Evolutionary conservation across 2,888 invertebrate genomes (phyloP).

Genomic region (Strigamia maritima): DNA sequence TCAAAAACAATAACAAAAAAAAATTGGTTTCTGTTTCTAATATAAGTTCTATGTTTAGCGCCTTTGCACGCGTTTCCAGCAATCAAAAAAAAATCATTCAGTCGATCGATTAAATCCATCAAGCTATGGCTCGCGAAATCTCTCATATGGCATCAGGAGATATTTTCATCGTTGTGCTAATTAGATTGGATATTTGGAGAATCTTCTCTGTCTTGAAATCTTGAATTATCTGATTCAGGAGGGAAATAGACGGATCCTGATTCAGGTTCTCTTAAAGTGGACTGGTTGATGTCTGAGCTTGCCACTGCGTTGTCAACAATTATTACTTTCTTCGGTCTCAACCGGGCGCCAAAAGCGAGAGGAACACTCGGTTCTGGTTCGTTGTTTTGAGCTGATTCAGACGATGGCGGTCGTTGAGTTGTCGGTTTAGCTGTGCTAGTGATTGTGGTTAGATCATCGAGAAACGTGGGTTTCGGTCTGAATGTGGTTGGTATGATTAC

Average conservation of each 20-base stretch:
- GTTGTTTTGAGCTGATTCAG: not conserved
- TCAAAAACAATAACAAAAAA: not conserved
- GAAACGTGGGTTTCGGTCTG: not conserved
- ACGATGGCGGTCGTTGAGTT: not conserved
- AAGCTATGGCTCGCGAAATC: slow-evolving; percentile 5
- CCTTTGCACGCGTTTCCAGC: slow-evolving; percentile 9
- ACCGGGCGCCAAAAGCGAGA: slow-evolving; percentile 32
- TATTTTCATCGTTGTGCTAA: not conserved
- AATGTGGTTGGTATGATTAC: not conserved
- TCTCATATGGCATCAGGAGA: slow-evolving; percentile 31
- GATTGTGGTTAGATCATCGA: slow-evolving; percentile 23
- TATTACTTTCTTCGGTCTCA: slow-evolving; percentile 14
- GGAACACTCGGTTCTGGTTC: slow-evolving; percentile 35
- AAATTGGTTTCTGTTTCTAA: not conserved
- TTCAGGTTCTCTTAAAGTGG: not conserved
- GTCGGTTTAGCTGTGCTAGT: not conserved
- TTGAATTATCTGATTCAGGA: not conserved
- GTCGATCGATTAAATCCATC: slow-evolving; percentile 3
- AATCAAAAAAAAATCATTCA: slow-evolving; percentile 26
- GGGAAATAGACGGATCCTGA: not conserved
- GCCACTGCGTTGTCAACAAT: slow-evolving; percentile 8
- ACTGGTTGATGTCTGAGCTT: slow-evolving; percentile 3
- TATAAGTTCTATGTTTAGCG: not conserved
- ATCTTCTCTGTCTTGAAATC: not conserved
- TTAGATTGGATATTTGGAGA: not conserved